A percentile compares a stretch with the other conserved stretches of the same genome.
Evolutionary conservation across 2,113 vertebrate species (phyloP).

Genomic region (Chionomys nivalis): DNA sequence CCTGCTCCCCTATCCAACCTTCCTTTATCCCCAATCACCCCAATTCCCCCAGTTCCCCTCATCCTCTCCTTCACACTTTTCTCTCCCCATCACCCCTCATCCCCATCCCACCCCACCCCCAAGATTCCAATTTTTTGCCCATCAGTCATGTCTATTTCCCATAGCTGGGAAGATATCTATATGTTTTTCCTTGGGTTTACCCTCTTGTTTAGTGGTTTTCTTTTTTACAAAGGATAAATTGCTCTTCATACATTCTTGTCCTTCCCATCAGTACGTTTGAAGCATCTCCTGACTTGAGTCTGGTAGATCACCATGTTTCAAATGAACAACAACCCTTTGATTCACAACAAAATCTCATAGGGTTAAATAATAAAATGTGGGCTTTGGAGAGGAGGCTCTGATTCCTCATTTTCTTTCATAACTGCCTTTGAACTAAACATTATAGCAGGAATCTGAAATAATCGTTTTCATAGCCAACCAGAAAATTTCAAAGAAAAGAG

Average conservation of each 20-base stretch:
- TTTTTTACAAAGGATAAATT: conserved; percentile 37
- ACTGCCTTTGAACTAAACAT: neutral
- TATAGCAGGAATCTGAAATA: neutral
- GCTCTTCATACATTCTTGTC: neutral
- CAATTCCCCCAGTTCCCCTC: too few relatives aligned
- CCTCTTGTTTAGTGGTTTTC: too few relatives aligned
- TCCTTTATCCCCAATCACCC: too few relatives aligned
- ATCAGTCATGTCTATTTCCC: too few relatives aligned
- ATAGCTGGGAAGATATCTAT: too few relatives aligned
- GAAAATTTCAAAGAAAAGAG: neutral
- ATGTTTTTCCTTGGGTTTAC: too few relatives aligned
- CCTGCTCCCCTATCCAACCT: too few relatives aligned
- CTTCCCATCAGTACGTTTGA: neutral
- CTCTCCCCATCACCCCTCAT: too few relatives aligned
- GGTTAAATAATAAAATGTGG: neutral
- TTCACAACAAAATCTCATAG: neutral
- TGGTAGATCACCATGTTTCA: neutral
- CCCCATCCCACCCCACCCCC: too few relatives aligned
- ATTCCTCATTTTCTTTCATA: conserved; percentile 21
- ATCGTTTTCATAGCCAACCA: neutral
- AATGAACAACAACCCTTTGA: neutral
- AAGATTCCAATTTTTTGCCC: too few relatives aligned
- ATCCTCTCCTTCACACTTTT: too few relatives aligned
- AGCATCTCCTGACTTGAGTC: neutral
- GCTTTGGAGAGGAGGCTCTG: neutral